Evolutionary conservation across 2,797 vertebrate genomes (phyloP), one percentile per base, ranked within the genome.

Genomic region (Peromyscus attwateri): DNA sequence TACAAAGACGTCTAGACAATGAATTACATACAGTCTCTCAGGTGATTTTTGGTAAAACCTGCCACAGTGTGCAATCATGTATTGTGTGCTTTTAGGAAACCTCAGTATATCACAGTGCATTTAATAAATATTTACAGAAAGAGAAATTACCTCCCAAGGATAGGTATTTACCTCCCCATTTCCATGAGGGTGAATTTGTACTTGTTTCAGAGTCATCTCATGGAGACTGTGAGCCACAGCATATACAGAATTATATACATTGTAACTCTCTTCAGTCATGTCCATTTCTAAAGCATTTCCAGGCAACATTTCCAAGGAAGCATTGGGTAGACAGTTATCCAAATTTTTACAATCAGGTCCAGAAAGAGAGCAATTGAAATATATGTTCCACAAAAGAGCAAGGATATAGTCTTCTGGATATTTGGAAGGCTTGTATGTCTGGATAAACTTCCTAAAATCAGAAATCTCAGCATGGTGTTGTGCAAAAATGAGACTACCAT

Each of bases 71-170:
- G 12, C 21, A 25, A 13, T 75, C 19, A n/a, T 75, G 16, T 34
- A 14, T 43, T 2, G 40, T 43, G 40, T 49, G 76, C 6, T 49
- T 79, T 14, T 29, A 79, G 19, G 10, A 31, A 17, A 46, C 5
- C 0, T 34, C 27, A 79, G 1, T 29, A 31, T 19, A 3, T 17
- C 46, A 49, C 0, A 31, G 6, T 34, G 3, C 16, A 52, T 52
- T 31, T 52, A 16, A 19, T 31, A 34, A 52, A 34, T 77, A 16
- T 43, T 43, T 3, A 34, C 6, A 29, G 4, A 14, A 1, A 52
- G 6, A 77, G 43, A 79, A 9, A 34, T 52, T 79, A 79, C 46
- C 76, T 52, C 29, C 29, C 76, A 79, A 7, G 14, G 14, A 7
- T 34, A 27, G 29, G 8, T 14, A 34, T 64, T 14, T 52, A 52